phyloP scores from a whole-genome alignment of 2,113 vertebrate species.

The Geococcyx californianus region DNA sequence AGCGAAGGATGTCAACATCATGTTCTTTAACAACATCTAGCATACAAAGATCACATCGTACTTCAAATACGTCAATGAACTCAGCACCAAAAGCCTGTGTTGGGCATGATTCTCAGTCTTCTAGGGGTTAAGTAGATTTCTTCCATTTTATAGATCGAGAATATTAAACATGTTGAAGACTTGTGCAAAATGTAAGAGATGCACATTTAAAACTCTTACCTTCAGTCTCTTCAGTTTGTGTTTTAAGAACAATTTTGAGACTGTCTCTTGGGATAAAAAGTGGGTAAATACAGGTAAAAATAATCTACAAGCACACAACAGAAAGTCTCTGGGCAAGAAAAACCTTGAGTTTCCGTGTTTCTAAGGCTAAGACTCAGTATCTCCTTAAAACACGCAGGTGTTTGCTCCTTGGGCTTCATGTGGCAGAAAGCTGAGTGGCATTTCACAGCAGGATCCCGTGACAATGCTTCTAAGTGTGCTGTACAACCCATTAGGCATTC shows the following conservation, averaged over 20 bases:
- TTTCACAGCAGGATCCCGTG: neutral
- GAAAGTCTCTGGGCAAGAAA: neutral
- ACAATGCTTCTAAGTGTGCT: neutral
- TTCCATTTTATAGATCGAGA: neutral
- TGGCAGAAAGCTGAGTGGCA: neutral
- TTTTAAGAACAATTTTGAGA: neutral
- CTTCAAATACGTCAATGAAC: neutral
- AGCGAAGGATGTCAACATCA: neutral
- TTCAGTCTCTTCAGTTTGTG: neutral
- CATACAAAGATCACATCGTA: neutral
- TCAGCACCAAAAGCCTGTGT: neutral
- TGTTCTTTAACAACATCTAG: neutral
- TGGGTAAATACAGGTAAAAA: neutral
- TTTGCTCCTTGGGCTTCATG: neutral
- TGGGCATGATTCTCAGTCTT: neutral
- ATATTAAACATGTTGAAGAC: neutral
- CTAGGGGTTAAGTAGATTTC: neutral
- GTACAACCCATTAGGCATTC: neutral
- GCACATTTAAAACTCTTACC: neutral
- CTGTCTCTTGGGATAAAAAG: neutral
- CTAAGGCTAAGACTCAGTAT: neutral
- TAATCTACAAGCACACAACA: neutral
- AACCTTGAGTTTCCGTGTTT: fast-evolving
- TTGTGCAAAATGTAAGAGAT: neutral
- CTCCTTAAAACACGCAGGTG: neutral